Conservation (phyloP, 1,140 invertebrate species). For the Papilio glaucus region DNA sequence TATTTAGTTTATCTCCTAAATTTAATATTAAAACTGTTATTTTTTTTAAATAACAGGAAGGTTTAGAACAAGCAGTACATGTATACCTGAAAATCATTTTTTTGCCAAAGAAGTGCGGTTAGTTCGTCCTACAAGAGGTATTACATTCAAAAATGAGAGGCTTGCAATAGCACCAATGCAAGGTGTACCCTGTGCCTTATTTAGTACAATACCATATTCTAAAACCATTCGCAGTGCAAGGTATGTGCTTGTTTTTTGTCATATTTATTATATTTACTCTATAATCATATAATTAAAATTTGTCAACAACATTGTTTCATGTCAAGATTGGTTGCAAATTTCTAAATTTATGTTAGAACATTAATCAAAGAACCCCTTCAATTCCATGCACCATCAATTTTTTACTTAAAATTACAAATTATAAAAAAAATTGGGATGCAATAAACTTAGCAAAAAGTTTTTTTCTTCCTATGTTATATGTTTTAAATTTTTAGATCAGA, state of each 20-base stretch:
- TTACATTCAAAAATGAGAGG: conserved; percentile 90
- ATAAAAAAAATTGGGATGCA: no score
- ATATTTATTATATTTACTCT: no score
- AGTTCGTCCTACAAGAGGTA: conserved; percentile 84
- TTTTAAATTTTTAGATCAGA: conserved; percentile 85
- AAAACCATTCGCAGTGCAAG: conserved; percentile 86
- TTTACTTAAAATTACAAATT: no score
- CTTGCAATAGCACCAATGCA: conserved; percentile 89
- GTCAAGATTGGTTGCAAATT: no score
- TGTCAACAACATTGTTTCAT: no score
- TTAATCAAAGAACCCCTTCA: no score
- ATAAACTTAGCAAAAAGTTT: no score
- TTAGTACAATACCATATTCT: conserved; percentile 92
- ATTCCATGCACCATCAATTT: no score
- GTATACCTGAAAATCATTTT: conserved; percentile 79
- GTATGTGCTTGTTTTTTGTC: conserved; percentile 70
- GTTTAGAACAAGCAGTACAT: conserved; percentile 75
- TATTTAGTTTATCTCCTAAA: no score
- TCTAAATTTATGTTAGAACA: no score
- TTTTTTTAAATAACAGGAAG: conserved; percentile 57
- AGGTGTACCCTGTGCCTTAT: conserved; percentile 91
- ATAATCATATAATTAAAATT: no score
- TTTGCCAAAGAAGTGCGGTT: conserved; percentile 85
- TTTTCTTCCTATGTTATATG: background rate
- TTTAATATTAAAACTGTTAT: background rate